A percentile compares a stretch with the other conserved stretches of the same genome.
phyloP scores from a whole-genome alignment of 2,797 vertebrate genomes.

The Lutjanus argentimaculatus region DNA sequence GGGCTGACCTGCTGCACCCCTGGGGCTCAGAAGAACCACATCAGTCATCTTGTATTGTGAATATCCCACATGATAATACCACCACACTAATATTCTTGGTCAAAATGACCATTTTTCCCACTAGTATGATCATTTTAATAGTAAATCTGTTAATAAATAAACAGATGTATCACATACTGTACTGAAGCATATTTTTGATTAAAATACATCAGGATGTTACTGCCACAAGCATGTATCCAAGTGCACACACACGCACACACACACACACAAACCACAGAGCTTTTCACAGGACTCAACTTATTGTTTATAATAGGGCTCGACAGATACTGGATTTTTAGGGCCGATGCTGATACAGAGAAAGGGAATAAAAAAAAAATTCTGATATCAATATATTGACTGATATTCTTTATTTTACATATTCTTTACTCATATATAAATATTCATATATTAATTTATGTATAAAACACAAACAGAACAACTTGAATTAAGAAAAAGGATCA shows the following conservation, averaged over 20 bases:
- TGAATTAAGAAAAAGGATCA: too few species aligned
- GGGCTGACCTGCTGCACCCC: constrained; percentile 64
- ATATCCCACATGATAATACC: constrained; percentile 41
- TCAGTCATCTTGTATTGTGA: constrained; percentile 56
- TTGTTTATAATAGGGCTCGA: not conserved
- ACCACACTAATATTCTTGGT: constrained; percentile 24
- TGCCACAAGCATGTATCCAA: not conserved
- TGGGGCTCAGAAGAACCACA: constrained; percentile 44
- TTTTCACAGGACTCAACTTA: not conserved
- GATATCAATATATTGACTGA: too few species aligned
- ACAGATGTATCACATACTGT: not conserved
- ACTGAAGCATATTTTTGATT: not conserved
- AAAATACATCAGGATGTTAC: not conserved
- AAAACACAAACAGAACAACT: too few species aligned
- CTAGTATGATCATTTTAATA: too few species aligned
- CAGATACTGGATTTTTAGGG: too few species aligned
- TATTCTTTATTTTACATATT: too few species aligned
- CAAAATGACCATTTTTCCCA: constrained; percentile 7
- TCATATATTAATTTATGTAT: too few species aligned
- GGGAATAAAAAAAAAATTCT: too few species aligned
- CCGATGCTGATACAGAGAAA: too few species aligned
- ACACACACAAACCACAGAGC: not conserved
- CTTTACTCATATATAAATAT: too few species aligned
- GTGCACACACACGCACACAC: not conserved
- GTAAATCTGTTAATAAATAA: constrained; percentile 1